These are phyloP conservation scores for Lipophrys pholis DNA, from an alignment of 2,113 vertebrate species.

Conservation along the genomic window DNA sequence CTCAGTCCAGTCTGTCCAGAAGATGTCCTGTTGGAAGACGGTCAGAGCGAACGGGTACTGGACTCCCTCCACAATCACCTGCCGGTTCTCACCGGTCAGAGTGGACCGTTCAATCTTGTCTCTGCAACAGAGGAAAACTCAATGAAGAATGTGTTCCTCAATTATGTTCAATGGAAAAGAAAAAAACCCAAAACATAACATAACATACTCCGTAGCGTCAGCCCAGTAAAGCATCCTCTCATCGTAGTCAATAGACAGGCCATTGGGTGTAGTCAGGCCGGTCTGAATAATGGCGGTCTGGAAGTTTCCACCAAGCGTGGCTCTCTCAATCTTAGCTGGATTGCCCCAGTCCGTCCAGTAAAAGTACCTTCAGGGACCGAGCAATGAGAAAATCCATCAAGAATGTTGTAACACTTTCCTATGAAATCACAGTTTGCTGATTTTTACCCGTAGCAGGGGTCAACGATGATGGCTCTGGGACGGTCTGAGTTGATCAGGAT, in stretches of 20 bases:
- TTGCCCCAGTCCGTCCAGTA: constrained; percentile 83
- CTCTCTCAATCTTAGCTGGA: constrained; percentile 81
- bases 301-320: constrained; percentile 81
- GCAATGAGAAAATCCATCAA: neutral
- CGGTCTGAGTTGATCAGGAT: constrained; percentile 85
- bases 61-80: constrained; percentile 86
- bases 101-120: constrained; percentile 91
- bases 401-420: neutral
- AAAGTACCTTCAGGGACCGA: constrained; percentile 70
- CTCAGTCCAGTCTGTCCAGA: constrained; percentile 92
- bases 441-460: constrained; percentile 92
- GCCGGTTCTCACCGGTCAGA: constrained; percentile 86
- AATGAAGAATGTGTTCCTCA: neutral
- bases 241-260: constrained; percentile 78
- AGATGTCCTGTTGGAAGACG: constrained; percentile 91
- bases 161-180: neutral
- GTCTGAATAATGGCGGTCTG: constrained; percentile 71
- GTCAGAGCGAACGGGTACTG: constrained; percentile 88
- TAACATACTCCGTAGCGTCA: constrained; percentile 74
- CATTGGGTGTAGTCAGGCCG: constrained; percentile 72
- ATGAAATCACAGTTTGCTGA: constrained; percentile 1
- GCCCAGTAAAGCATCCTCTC: constrained; percentile 84
- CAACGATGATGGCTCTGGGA: constrained; percentile 88
- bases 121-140: constrained; percentile 68
- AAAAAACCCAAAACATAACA: no score